Base-by-base conservation (phyloP, 2,113 vertebrate genomes). In the Jaculus jaculus region DNA sequence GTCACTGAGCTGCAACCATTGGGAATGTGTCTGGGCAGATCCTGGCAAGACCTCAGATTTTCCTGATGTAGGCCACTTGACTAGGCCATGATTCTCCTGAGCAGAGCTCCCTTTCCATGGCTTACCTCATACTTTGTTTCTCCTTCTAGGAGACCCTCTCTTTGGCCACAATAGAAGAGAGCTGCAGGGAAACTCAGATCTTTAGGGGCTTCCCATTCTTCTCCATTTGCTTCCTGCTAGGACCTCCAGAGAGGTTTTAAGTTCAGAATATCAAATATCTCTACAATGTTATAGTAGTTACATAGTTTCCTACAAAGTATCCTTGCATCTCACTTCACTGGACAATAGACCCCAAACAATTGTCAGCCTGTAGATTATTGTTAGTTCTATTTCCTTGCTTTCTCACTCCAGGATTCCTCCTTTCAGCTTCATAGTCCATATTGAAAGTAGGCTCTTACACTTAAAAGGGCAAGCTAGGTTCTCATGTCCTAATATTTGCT, bases 141-240 rank as follows among this genome's bases (percentile, higher is more conserved):
- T 28, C 20, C 65, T 30, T 81, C 60, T 10, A 65, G 39, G 32
- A 87, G 24, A 68, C 6, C 68, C 28, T 91, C 65, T 65, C 21
- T 78, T 80, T 69, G 51, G 37, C 63, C 37, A 89, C 18, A 81
- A 34, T 66, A 58, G 23, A 96, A 89, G 30, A 83, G 34, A 92
- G 6, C 24, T 89, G 11, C 73, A 60, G 66, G 61, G 39, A 81
- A 68, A 11, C 32, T 42, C 26, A n/a, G n/a, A 28, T n/a, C 9
- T 34, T 39, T 17, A 1, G n/a, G 15, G 1, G 1, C 74, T 58
- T 10, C 60, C 32, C 2, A 12, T 6, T 68, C 80, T 72, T 87
- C 65, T 91, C 82, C 32, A 58, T 58, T 84, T 84, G 18, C 84
- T 71, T 91, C 32, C 37, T 21, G 72, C 51, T 54, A 54, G n/a